Evolutionary conservation across 1,140 invertebrate species (phyloP).

Genomic region (Lordiphosa collinella): DNA sequence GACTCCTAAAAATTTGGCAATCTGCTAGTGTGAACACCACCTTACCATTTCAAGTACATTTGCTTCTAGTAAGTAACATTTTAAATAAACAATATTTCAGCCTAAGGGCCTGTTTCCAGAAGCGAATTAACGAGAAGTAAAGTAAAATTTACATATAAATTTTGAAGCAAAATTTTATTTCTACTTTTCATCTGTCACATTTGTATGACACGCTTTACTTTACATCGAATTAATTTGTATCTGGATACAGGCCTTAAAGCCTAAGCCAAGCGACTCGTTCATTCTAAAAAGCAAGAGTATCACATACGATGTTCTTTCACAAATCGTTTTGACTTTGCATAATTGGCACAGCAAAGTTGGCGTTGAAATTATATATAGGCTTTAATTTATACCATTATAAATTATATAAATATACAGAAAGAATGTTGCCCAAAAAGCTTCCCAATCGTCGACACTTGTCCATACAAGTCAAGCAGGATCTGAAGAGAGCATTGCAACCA

Average conservation of each 20-base stretch:
- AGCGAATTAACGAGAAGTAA: too few relatives aligned
- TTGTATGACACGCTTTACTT: too few relatives aligned
- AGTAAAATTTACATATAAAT: too few relatives aligned
- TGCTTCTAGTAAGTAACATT: too few relatives aligned
- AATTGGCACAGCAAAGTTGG: constrained; percentile 36
- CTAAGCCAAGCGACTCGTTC: not conserved
- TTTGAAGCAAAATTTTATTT: too few relatives aligned
- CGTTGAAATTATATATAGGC: constrained; percentile 19
- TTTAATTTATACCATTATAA: constrained; percentile 1
- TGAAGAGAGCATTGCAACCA: not conserved
- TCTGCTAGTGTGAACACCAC: too few relatives aligned
- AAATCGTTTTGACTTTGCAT: constrained; percentile 38
- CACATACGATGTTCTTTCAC: not conserved
- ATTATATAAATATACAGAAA: not conserved
- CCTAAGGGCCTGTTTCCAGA: too few relatives aligned
- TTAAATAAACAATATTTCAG: too few relatives aligned
- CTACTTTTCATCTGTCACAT: too few relatives aligned
- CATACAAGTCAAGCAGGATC: constrained; percentile 6
- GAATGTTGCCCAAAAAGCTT: constrained; percentile 7
- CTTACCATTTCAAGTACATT: too few relatives aligned
- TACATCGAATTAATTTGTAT: not conserved
- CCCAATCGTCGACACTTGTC: constrained; percentile 12
- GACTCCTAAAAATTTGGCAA: too few relatives aligned
- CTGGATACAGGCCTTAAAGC: too few relatives aligned
- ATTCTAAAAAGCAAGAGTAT: not conserved